A percentile compares a stretch with the other conserved stretches of the same genome.
Conservation (phyloP, 1,140 invertebrate species). For the Steinernema khuongi region DNA sequence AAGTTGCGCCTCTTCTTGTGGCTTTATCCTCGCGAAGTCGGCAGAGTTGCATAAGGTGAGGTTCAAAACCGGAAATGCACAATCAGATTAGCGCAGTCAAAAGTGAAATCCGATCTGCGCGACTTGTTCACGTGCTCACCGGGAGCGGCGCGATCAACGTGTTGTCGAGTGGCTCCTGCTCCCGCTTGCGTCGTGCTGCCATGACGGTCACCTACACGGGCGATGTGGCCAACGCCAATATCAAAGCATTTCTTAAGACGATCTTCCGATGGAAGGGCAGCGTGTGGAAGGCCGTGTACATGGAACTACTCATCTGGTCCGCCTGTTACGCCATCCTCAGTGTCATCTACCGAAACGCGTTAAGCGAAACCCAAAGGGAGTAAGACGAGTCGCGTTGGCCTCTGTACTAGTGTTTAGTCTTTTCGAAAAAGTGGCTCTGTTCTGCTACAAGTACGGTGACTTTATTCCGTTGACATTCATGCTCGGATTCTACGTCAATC, state of each 20-base stretch:
- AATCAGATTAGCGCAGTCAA: neutral
- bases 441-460: conserved; percentile 59
- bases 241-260: conserved; percentile 37
- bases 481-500: conserved; percentile 61
- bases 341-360: conserved; percentile 76
- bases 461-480: conserved; percentile 61
- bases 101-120: conserved; percentile 4
- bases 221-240: conserved; percentile 33
- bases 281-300: conserved; percentile 93
- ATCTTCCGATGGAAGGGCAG: conserved; percentile 83
- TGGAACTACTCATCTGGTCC: conserved; percentile 81
- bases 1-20: too few species aligned
- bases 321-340: conserved; percentile 79
- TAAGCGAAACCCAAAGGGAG: conserved; percentile 59
- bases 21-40: neutral
- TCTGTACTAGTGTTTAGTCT: conserved; percentile 22
- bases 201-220: conserved; percentile 39
- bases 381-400: conserved; percentile 9
- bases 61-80: neutral
- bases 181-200: too few species aligned
- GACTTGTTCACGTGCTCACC: neutral
- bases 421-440: conserved; percentile 59
- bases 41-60: neutral
- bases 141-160: neutral
- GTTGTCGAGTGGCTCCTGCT: neutral